A percentile compares a stretch with the other conserved stretches of the same genome.
Conservation (phyloP, 2,113 vertebrate species). For the Prinia subflava region DNA sequence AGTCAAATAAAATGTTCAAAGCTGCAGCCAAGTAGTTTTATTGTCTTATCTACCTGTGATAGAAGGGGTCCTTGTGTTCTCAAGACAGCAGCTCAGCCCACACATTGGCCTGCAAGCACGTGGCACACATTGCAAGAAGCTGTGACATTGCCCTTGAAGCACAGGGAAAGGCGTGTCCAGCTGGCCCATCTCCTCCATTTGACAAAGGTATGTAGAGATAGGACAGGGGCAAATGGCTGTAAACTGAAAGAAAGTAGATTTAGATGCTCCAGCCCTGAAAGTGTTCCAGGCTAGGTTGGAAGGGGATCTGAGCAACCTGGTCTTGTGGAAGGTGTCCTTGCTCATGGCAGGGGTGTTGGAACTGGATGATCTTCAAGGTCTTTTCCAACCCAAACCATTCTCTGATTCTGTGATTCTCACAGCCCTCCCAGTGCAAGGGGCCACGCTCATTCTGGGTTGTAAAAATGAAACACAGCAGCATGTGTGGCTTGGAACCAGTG, state of each 20-base stretch:
- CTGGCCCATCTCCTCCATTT: background rate
- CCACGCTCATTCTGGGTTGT: background rate
- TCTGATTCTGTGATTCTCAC: background rate
- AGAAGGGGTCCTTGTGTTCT: background rate
- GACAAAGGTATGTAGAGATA: background rate
- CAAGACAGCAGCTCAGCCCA: background rate
- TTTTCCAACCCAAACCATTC: background rate
- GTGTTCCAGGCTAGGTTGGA: background rate
- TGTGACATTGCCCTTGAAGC: background rate
- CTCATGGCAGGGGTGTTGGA: background rate
- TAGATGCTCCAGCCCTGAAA: background rate
- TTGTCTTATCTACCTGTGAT: background rate
- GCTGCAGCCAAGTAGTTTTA: background rate
- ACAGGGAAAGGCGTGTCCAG: rapidly evolving
- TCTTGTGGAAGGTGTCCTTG: background rate
- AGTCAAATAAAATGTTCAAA: background rate
- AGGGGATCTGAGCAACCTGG: background rate
- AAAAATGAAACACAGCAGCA: background rate
- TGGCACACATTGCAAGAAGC: rapidly evolving
- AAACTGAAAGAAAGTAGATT: background rate
- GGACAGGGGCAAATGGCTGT: background rate
- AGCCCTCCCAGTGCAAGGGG: background rate
- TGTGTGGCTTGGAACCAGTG: background rate
- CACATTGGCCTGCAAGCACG: rapidly evolving
- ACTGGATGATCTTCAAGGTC: background rate